phyloP scores from a whole-genome alignment of 92 coral and sea anemone species.

The Bergia puertoricense region DNA sequence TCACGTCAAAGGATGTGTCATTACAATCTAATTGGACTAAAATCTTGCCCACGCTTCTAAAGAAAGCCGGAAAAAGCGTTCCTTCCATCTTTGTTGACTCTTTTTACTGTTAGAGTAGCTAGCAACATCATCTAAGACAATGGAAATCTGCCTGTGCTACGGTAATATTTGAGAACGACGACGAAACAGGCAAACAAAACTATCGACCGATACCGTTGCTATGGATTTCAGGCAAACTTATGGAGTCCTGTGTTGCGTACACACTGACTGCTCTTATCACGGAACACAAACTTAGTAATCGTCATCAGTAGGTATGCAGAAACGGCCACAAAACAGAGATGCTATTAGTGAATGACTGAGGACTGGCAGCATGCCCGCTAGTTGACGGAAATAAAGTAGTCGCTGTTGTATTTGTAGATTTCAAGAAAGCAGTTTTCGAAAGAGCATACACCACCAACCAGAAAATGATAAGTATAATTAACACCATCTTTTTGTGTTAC shows the following conservation, averaged over 20 bases:
- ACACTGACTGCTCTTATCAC: constrained; percentile 36
- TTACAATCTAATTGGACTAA: no score
- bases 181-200: constrained; percentile 51
- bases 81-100: constrained; percentile 42
- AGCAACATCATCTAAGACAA: constrained; percentile 22
- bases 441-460: no score
- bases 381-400: no score
- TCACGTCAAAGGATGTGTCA: no score
- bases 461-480: no score
- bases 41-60: constrained; percentile 35
- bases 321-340: neutral
- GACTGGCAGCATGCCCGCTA: no score
- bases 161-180: constrained; percentile 15
- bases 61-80: constrained; percentile 37
- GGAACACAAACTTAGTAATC: constrained; percentile 23
- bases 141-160: constrained; percentile 58
- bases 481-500: no score
- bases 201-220: constrained; percentile 47
- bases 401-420: no score
- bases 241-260: constrained; percentile 41
- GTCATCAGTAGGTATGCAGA: constrained; percentile 46
- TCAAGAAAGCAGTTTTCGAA: no score
- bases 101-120: constrained; percentile 10
- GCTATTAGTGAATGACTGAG: no score
- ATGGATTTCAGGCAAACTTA: constrained; percentile 42